Base-by-base conservation (phyloP, 2,888 invertebrate species). In the Cybosia mesomella region DNA sequence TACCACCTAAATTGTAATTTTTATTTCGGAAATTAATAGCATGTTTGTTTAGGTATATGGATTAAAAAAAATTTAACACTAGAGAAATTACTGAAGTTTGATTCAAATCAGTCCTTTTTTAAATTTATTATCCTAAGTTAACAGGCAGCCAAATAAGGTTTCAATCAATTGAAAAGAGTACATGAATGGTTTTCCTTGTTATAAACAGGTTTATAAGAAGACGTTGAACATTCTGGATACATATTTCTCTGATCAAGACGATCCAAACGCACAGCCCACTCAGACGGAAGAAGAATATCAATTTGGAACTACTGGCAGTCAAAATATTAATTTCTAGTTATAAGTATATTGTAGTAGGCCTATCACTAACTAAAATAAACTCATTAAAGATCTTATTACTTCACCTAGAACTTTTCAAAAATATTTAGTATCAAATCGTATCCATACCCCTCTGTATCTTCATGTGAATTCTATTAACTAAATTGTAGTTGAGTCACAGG, bases 171-270 rank as follows among this genome's bases (percentile, higher is more conserved):
- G n/a, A n/a, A n/a, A n/a, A n/a, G n/a, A n/a, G n/a, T n/a, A n/a
- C n/a, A n/a, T n/a, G n/a, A n/a, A n/a, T n/a, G n/a, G n/a, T n/a
- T n/a, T n/a, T n/a, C n/a, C n/a, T n/a, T n/a, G n/a, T n/a, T n/a
- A n/a, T n/a, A n/a, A n/a, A 2, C 87, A 95, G 91, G 90, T 96
- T 57, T 98, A 98, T 93, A 96, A 97, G 85, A 98, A 98, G 88
- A 96, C 97, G 0, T 95, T 96, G 55, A 95, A 96, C 66, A 96
- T 98, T 73, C 96, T 98, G 61, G 98, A 98, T 81, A 95, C 95
- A 0, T 98, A 97, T 91, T 98, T 98, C 87, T 95, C 95, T 0
- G 96, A 96, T 0, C 95, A 94, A 73, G 96, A 91, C 0, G 93
- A 94, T 7, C 74, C 81, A 0, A 82, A 73, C 1, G 86, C 90